Conservation (phyloP, 2,888 invertebrate species). For the Platycheirus albimanus region DNA sequence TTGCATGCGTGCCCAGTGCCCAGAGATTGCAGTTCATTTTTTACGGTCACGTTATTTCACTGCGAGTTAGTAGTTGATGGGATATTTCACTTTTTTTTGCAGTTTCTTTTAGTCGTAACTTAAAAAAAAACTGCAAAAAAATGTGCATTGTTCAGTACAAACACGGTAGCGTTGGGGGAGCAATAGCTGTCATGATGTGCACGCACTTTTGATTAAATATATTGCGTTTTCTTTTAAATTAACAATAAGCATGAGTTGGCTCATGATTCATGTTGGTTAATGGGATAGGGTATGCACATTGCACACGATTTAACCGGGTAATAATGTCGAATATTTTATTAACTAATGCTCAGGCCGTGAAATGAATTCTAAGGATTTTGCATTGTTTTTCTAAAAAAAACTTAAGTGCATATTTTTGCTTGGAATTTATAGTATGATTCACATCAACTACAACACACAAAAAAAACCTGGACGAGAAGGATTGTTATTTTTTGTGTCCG, state of each 20-base stretch:
- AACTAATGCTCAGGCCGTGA: constrained; percentile 31
- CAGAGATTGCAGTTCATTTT: constrained; percentile 44
- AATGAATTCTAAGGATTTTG: constrained; percentile 25
- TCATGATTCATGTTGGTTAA: constrained; percentile 33
- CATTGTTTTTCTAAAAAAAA: constrained; percentile 22
- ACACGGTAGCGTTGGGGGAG: constrained; percentile 27
- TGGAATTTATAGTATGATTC: no score
- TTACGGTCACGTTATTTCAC: constrained; percentile 66
- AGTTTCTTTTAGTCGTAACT: neutral
- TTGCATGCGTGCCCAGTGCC: constrained; percentile 61
- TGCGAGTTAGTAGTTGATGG: constrained; percentile 43
- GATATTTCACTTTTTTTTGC: constrained; percentile 8
- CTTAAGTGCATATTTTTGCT: no score
- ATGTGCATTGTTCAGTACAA: constrained; percentile 44
- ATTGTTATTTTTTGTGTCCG: no score
- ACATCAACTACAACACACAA: no score
- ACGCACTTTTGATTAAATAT: constrained; percentile 58
- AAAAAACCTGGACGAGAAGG: no score
- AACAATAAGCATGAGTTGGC: constrained; percentile 17
- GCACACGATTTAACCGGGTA: constrained; percentile 13
- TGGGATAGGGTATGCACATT: constrained; percentile 13
- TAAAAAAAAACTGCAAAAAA: neutral
- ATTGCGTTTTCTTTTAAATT: constrained; percentile 36
- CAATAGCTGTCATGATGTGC: constrained; percentile 48
- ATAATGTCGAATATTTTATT: constrained; percentile 45